These are phyloP conservation scores for Callinectes sapidus DNA, from an alignment of 2,888 invertebrate genomes.

Conservation along the genomic window DNA sequence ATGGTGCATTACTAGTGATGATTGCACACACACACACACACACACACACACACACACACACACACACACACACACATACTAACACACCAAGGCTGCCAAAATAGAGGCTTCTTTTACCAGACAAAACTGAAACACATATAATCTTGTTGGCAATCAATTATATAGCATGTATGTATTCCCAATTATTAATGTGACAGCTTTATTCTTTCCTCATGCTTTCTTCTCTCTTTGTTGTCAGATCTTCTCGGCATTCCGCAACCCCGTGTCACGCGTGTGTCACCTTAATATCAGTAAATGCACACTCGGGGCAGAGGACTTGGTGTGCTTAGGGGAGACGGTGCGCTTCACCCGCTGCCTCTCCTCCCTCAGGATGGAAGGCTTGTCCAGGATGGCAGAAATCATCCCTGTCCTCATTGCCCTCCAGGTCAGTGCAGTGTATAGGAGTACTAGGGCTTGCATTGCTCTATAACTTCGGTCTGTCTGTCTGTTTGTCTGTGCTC, in stretches of 20 bases:
- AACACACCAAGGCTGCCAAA: no score
- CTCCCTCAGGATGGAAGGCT: slow-evolving; percentile 79
- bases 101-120: no score
- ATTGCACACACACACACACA: background rate
- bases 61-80: no score
- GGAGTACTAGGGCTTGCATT: background rate
- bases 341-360: slow-evolving; percentile 78
- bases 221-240: slow-evolving; percentile 74
- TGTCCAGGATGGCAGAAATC: slow-evolving; percentile 79
- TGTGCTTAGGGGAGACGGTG: slow-evolving; percentile 80
- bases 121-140: no score
- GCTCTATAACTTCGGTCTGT: no score
- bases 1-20: background rate
- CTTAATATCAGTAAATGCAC: slow-evolving; percentile 80
- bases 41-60: no score
- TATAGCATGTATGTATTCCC: no score
- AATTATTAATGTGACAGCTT: background rate
- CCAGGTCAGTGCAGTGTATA: slow-evolving; percentile 74
- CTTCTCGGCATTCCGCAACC: slow-evolving; percentile 77
- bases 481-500: no score
- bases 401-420: slow-evolving; percentile 79
- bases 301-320: slow-evolving; percentile 78
- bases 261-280: slow-evolving; percentile 78
- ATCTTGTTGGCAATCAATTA: no score
- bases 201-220: background rate